Conservation (phyloP, 2,797 vertebrate genomes). For the Emydoidea blandingii region DNA sequence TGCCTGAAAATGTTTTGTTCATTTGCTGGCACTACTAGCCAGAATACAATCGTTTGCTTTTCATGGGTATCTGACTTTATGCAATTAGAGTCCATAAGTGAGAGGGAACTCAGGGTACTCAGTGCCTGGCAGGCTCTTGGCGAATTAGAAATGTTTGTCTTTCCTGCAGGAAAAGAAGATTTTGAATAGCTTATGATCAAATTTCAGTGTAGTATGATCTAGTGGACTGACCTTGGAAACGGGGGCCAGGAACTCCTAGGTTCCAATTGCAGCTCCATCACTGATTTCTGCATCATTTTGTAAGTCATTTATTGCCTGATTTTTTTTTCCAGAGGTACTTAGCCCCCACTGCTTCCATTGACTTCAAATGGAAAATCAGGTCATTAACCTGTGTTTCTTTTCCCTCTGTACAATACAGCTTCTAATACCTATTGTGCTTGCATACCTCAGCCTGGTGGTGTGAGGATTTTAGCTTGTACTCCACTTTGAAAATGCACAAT, state of each 20-base stretch:
- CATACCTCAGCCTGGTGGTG: neutral
- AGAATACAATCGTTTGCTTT: rapidly evolving
- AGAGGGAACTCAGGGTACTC: neutral
- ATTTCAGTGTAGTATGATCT: neutral
- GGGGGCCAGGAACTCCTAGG: neutral
- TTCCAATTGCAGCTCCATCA: neutral
- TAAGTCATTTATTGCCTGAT: neutral
- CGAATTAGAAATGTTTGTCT: neutral
- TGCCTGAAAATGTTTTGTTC: rapidly evolving
- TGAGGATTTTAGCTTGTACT: neutral
- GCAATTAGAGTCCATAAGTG: neutral
- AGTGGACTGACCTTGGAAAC: neutral
- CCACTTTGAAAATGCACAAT: neutral
- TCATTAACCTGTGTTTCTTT: rapidly evolving
- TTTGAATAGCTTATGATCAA: neutral
- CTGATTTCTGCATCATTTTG: rapidly evolving
- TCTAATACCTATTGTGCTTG: neutral
- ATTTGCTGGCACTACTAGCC: neutral
- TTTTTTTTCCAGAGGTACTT: neutral
- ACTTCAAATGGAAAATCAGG: neutral
- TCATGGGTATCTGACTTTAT: rapidly evolving
- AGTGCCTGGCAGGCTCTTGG: neutral
- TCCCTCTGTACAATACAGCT: neutral
- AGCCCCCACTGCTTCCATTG: neutral
- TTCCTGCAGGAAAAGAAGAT: neutral